phyloP scores from a whole-genome alignment of 2,888 invertebrate species.

The Phrixothrix hirtus region DNA sequence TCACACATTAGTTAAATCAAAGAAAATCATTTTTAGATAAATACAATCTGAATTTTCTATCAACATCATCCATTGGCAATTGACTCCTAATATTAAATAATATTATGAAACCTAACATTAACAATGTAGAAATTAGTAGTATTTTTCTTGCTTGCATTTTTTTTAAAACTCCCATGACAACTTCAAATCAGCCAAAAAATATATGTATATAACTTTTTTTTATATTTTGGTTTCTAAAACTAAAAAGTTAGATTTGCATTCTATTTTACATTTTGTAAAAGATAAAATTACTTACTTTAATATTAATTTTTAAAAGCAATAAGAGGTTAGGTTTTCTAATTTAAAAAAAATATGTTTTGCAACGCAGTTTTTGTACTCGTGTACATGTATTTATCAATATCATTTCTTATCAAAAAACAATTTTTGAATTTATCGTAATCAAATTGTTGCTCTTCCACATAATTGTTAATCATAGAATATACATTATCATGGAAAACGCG shows the following conservation, averaged over 20 bases:
- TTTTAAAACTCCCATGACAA: conserved; percentile 12
- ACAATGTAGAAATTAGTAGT: background rate
- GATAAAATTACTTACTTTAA: no score
- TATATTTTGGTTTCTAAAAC: no score
- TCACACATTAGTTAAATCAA: background rate
- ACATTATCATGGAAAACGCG: no score
- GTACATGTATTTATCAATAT: no score
- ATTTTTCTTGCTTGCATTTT: conserved; percentile 17
- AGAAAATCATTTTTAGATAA: conserved; percentile 25
- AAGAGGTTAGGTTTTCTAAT: background rate
- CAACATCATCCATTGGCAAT: conserved; percentile 37
- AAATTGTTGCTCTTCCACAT: background rate
- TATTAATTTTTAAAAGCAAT: background rate
- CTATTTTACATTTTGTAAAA: no score
- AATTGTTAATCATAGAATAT: no score
- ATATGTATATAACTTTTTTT: no score
- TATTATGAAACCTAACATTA: conserved; percentile 15
- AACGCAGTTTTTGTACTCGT: background rate
- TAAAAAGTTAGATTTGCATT: no score
- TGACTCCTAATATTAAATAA: conserved; percentile 30
- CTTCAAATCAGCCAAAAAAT: background rate
- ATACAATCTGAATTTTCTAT: conserved; percentile 47
- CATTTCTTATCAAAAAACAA: no score
- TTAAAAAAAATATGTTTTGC: background rate
- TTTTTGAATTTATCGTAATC: background rate